Conservation (phyloP, 2,113 vertebrate genomes). For the Chionomys nivalis region DNA sequence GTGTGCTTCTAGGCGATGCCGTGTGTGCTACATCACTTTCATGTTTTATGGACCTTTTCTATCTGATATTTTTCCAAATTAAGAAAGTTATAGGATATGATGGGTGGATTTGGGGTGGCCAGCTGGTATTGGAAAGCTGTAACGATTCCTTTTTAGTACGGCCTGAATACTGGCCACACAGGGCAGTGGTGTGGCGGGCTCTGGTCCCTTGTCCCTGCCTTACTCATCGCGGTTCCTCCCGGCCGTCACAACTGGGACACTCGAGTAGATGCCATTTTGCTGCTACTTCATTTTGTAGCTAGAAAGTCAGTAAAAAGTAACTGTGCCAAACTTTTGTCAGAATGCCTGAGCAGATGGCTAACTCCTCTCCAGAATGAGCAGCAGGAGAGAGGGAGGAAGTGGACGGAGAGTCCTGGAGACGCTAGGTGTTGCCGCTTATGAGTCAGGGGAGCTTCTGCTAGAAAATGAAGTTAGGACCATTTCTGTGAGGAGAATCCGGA, state of each 20-base stretch:
- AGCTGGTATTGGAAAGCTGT: conserved; percentile 8
- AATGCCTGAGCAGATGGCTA: conserved; percentile 66
- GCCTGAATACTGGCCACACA: background rate
- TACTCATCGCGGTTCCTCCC: conserved; percentile 49
- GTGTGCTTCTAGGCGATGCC: conserved; percentile 25
- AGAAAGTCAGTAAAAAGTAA: conserved; percentile 61
- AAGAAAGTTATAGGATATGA: conserved; percentile 12
- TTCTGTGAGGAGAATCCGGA: conserved; percentile 49
- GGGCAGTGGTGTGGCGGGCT: background rate
- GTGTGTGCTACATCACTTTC: conserved; percentile 19
- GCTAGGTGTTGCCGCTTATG: conserved; percentile 6
- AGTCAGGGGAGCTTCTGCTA: conserved; percentile 59
- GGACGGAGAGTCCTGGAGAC: conserved; percentile 25
- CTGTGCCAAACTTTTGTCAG: conserved; percentile 78
- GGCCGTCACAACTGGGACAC: background rate
- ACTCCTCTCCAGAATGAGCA: conserved; percentile 46
- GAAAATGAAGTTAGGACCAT: conserved; percentile 34
- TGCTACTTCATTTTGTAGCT: conserved; percentile 65
- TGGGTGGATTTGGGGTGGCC: background rate
- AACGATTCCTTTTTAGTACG: background rate
- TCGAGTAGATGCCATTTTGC: conserved; percentile 60
- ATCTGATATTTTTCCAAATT: conserved; percentile 44
- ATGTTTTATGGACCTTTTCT: conserved; percentile 53
- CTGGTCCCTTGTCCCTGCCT: background rate
- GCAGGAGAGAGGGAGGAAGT: conserved; percentile 37